Evolutionary conservation across 2,888 invertebrate genomes (phyloP), one percentile per base, ranked within the genome.

Genomic region (Oscheius sp.): DNA sequence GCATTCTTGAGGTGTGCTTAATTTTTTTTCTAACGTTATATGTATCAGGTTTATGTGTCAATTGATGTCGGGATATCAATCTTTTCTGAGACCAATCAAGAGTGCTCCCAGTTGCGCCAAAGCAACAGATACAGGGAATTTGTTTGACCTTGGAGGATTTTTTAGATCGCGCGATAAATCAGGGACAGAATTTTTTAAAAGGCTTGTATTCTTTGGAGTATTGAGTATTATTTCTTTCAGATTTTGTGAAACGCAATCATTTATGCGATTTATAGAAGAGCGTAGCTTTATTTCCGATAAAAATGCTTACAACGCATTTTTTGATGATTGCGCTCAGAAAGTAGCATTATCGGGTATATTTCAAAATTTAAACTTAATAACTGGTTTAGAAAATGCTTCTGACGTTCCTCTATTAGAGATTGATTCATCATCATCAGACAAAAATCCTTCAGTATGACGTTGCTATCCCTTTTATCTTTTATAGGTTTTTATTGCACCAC

Each of bases 241-340:
- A 29, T 86, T 88, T 76, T 74, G 76, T 13, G 84, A 84, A 25
- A 88, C 88, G 0, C 88, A 86, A 64, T 84, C 84, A n/a, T 88
- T 88, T 69, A 84, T 78, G 81, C 93, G 96, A 68, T 99, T 99
- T 90, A 97, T 99, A 78, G 98, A 99, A 90, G 99, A 99, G 89
- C 92, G 98, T 23, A 96, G 96, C 82, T 98, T 99, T 90, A 95
- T 97, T 0, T 95, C 96, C n/a, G 97, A 97, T 88, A 82, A 84
- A 70, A 97, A 98, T 90, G 95, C 95, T 76, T 95, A 95, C 59
- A 91, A 99, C 73, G 95, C 94, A 16, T 95, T 95, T 90, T 99
- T 99, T 89, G 99, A 99, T 89, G 97, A 99, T 88, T 98, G 97
- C 89, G 93, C 94, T 7, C 96, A 96, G 88, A 93, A 93, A 89